Conservation (phyloP, 2,888 invertebrate genomes). For the Fragum fragum region DNA sequence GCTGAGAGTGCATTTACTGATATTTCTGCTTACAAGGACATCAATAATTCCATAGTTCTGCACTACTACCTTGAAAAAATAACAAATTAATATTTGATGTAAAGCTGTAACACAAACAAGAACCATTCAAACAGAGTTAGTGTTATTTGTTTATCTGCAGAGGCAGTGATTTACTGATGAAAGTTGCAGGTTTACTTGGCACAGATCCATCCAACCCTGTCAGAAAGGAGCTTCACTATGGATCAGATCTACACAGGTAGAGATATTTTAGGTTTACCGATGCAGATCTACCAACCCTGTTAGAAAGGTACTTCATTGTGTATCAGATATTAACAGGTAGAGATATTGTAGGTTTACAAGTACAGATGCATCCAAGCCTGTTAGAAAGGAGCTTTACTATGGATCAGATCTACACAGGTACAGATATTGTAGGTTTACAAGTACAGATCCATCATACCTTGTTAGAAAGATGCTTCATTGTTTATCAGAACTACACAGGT, state of each 20-base stretch:
- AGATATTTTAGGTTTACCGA: no score
- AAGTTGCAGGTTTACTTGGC: constrained; percentile 92
- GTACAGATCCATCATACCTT: background rate
- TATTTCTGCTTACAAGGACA: no score
- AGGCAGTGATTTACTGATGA: constrained; percentile 92
- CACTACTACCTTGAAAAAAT: no score
- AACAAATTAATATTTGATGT: no score
- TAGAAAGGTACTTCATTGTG: background rate
- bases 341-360: constrained; percentile 94
- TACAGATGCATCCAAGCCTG: constrained; percentile 89
- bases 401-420: constrained; percentile 78
- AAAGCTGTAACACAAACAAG: no score
- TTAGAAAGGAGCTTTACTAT: constrained; percentile 78
- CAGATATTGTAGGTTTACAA: no score
- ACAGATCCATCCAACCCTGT: constrained; percentile 89
- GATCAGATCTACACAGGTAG: constrained; percentile 77
- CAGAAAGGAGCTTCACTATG: constrained; percentile 77
- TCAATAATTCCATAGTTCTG: no score
- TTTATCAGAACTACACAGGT: background rate
- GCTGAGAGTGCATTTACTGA: no score
- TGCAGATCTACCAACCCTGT: background rate
- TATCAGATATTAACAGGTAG: background rate
- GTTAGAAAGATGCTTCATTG: background rate
- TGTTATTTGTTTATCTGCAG: no score
- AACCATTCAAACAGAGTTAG: no score